Conservation (phyloP, 2,113 vertebrate genomes). For the Thalassarche chlororhynchos region DNA sequence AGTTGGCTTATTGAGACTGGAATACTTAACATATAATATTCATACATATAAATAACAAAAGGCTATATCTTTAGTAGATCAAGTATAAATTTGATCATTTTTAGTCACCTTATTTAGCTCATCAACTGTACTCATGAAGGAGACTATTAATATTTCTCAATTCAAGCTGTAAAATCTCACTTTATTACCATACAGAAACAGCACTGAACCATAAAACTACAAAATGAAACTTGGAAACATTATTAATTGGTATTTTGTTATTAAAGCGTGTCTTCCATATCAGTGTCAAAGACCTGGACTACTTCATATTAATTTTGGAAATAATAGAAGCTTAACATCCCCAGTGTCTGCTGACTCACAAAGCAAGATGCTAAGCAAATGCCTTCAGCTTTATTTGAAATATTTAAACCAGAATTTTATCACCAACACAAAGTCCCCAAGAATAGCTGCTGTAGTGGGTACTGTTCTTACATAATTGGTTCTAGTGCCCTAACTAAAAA, state of each 20-base stretch:
- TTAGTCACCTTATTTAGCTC: constrained; percentile 25
- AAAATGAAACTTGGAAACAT: constrained; percentile 24
- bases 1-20: not conserved
- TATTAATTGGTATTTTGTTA: constrained; percentile 50
- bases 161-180: constrained; percentile 2
- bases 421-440: not conserved
- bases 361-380: not conserved
- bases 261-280: not conserved
- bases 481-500: not conserved
- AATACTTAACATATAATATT: not conserved
- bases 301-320: not conserved
- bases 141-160: not conserved
- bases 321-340: not conserved
- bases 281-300: not conserved
- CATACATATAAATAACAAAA: not conserved
- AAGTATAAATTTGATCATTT: not conserved
- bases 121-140: not conserved
- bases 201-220: constrained; percentile 12
- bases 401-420: not conserved
- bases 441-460: not conserved
- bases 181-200: constrained; percentile 18
- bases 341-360: not conserved
- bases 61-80: not conserved
- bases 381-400: not conserved
- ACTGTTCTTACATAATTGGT: not conserved